Base-by-base conservation (phyloP, 2,888 invertebrate genomes). In the Anaspis maculata region DNA sequence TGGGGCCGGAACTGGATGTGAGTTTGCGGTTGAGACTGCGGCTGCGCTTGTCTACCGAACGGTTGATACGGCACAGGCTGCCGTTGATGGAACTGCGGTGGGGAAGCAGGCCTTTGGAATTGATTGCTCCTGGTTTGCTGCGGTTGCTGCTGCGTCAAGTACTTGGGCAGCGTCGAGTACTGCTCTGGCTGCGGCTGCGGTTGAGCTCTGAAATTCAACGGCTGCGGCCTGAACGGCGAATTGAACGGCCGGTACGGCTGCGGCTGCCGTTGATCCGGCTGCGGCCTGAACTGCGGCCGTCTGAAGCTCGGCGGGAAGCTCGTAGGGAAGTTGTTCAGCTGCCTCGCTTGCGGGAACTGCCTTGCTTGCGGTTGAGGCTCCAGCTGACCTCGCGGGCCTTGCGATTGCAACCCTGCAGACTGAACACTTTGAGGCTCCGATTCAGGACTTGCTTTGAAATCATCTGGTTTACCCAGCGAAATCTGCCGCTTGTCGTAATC, bases 171-270 rank as follows among this genome's bases (percentile, higher is more conserved):
- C 9, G 43, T 43, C 13, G 45, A 42, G 26, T 49, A 52, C 34
- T 49, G 48, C 12, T 44, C 45, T 16, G 37, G 25, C 5, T 11
- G 9, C 6, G 32, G 32, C 3, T 24, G 39, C 26, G 45, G 43
- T n/a, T 44, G 43, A 3, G 10, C 15, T 12, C 28, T 30, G 15
- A 23, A 6, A 10, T 7, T 7, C 5, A 5, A 5, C 13, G 32
- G 22, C 25, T 28, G 33, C 16, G 33, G 38, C 26, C 39, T 26
- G 11, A 36, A 36, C n/a, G 30, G 27, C 4, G 57, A 54, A 46
- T 62, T 61, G 41, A 74, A 72, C 6, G 74, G 74, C 47, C 72
- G 66, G 53, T 73, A 72, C 9, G 72, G 66, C 43, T 72, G 73
- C 13, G 73, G 64, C 49, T 70, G 68, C 38, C 57, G 27, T 4